phyloP scores from a whole-genome alignment of 2,797 vertebrate species.

The Luscinia luscinia region DNA sequence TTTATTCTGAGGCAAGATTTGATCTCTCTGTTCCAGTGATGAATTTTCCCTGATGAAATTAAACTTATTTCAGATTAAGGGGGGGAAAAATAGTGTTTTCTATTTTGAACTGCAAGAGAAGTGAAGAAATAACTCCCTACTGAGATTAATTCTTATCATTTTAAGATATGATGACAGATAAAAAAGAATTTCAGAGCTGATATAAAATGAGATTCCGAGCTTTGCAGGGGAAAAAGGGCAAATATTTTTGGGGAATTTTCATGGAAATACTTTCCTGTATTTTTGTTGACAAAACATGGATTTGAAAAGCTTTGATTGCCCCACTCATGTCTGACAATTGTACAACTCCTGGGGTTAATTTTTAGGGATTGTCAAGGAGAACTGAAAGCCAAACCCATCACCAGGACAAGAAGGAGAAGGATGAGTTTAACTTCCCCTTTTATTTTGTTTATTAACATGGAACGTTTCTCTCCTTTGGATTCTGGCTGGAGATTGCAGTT shows the following conservation, averaged over 20 bases:
- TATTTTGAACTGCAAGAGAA: conserved; percentile 42
- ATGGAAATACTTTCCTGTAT: conserved; percentile 21
- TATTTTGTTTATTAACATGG: conserved; percentile 47
- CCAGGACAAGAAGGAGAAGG: conserved; percentile 6
- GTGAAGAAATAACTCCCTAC: conserved; percentile 45
- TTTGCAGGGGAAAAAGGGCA: conserved; percentile 19
- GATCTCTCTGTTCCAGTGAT: conserved; percentile 12
- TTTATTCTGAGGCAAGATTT: conserved; percentile 21
- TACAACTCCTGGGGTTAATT: conserved; percentile 32
- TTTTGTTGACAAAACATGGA: conserved; percentile 52
- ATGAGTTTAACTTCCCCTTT: conserved; percentile 38
- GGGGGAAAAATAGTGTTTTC: background rate
- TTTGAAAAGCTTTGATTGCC: conserved; percentile 61
- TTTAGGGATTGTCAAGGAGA: conserved; percentile 45
- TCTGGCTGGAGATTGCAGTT: conserved; percentile 35
- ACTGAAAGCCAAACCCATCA: conserved; percentile 45
- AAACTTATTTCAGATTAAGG: conserved; percentile 42
- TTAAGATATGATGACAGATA: conserved; percentile 52
- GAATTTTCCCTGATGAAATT: conserved; percentile 42
- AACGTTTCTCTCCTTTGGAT: conserved; percentile 14
- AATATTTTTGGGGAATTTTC: conserved; percentile 39
- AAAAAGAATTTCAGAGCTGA: conserved; percentile 63
- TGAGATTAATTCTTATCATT: conserved; percentile 64
- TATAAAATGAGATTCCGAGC: conserved; percentile 57
- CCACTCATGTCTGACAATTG: background rate